Evolutionary conservation across 2,888 invertebrate species (phyloP), one percentile per base, ranked within the genome.

Genomic region (Petrolisthes manimaculis): DNA sequence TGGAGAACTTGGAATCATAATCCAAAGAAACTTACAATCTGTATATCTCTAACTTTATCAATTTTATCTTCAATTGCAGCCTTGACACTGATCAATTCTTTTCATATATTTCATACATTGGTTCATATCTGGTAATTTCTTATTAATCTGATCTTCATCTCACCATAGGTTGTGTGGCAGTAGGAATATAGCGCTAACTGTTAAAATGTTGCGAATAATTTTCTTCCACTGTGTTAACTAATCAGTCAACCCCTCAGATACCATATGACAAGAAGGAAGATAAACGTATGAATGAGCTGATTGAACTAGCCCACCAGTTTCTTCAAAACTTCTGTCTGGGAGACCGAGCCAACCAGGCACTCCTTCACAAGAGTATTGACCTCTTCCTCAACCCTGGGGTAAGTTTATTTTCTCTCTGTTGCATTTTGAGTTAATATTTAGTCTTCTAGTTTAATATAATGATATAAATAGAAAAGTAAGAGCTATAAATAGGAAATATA

Each of bases 251-350:
- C 18, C 9, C 69, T 9, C 91, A 91, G 94, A 97, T 99, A 90
- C 98, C 99, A 0, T 99, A 98, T 93, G 99, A 99, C 92, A 97
- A 97, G 93, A 97, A 96, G 93, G 97, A 98, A 92, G 99, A 99
- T 93, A 95, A 95, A 0, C 95, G 97, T 71, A 99, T 99, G 98
- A 97, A 98, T 92, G 98, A 98, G 92, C 94, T 99, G 6, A 97
- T 99, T 95, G 95, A 96, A 75, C 94, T 99, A 86, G 99, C 99
- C 0, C 99, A 99, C 93, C 96, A 98, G 93, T 99, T 99, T 93
- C 94, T 99, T 56, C 98, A 99, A 93, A 97, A 97, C 92, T 99
- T 99, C 94, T 99, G 99, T 92, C 95, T 97, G 91, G 97, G 97
- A 88, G 99, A 99, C 94, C 97, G 97, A 92, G 98, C 98, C 93